Conservation (phyloP, 2,113 vertebrate genomes). For the Lagenorhynchus albirostris region DNA sequence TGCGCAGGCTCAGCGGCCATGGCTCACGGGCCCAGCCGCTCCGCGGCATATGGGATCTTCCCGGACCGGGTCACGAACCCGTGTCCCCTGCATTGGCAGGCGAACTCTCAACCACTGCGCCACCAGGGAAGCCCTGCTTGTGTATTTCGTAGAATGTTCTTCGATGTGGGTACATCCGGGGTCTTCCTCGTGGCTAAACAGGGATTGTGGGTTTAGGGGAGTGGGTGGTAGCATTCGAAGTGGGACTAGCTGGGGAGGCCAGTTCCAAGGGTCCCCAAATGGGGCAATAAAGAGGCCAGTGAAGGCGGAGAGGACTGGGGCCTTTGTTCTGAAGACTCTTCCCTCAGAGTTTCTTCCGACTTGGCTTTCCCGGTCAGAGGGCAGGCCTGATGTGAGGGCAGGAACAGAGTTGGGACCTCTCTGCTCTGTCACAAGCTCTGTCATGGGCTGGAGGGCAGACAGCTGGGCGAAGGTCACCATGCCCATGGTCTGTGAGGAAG, state of each 20-base stretch:
- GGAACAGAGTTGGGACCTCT: background rate
- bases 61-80: too few species aligned
- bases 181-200: rapidly evolving
- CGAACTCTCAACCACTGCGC: too few species aligned
- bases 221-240: background rate
- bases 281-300: background rate
- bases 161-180: rapidly evolving
- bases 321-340: background rate
- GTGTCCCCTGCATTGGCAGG: too few species aligned
- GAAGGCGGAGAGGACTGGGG: rapidly evolving
- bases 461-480: background rate
- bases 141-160: background rate
- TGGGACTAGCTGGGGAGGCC: background rate
- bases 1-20: too few species aligned
- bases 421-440: background rate
- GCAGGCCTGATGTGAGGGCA: background rate
- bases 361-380: background rate
- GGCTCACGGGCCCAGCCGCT: too few species aligned
- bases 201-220: too few species aligned
- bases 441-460: background rate
- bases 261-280: background rate
- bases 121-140: rapidly evolving
- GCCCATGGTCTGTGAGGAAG: background rate
- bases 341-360: background rate
- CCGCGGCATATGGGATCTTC: too few species aligned